These are phyloP conservation scores for Siniperca undulata DNA, from an alignment of 2,797 vertebrate species.

Conservation along the genomic window DNA sequence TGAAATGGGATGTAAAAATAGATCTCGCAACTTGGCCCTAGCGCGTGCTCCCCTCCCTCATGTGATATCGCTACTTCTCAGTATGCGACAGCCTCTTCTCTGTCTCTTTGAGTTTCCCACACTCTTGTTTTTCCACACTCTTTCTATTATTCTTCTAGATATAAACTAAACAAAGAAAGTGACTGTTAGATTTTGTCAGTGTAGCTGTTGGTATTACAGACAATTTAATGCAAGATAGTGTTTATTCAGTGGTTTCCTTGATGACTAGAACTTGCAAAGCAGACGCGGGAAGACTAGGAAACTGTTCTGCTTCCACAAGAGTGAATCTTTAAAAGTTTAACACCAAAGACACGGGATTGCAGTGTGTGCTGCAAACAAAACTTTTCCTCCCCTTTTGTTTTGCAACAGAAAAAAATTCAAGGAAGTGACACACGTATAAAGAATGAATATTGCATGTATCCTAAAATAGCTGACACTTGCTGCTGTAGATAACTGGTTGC, in stretches of 20 bases:
- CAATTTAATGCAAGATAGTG: constrained; percentile 36
- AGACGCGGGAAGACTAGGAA: constrained; percentile 22
- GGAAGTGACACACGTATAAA: constrained; percentile 59
- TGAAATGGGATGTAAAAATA: constrained; percentile 86
- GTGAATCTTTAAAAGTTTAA: constrained; percentile 41
- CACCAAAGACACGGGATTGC: constrained; percentile 40
- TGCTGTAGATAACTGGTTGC: constrained; percentile 60
- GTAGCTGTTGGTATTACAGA: constrained; percentile 28
- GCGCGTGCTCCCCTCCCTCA: constrained; percentile 45
- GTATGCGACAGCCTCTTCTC: constrained; percentile 32
- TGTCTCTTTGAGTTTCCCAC: constrained; percentile 55
- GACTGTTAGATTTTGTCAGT: constrained; percentile 35
- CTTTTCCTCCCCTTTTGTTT: constrained; percentile 54
- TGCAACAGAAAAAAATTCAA: constrained; percentile 43
- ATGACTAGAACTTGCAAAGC: constrained; percentile 19
- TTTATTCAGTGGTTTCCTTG: constrained; percentile 51
- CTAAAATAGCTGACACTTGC: constrained; percentile 73
- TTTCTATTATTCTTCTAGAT: constrained; percentile 29
- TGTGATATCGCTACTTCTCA: constrained; percentile 56
- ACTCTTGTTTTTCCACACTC: constrained; percentile 44
- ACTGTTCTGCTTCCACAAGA: not conserved
- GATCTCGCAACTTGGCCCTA: constrained; percentile 75
- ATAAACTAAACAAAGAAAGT: constrained; percentile 48
- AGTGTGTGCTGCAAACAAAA: constrained; percentile 21
- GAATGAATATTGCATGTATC: constrained; percentile 61